A percentile compares a stretch with the other conserved stretches of the same genome.
Conservation (phyloP, 1,140 invertebrate species). For the Diabrotica virgifera region DNA sequence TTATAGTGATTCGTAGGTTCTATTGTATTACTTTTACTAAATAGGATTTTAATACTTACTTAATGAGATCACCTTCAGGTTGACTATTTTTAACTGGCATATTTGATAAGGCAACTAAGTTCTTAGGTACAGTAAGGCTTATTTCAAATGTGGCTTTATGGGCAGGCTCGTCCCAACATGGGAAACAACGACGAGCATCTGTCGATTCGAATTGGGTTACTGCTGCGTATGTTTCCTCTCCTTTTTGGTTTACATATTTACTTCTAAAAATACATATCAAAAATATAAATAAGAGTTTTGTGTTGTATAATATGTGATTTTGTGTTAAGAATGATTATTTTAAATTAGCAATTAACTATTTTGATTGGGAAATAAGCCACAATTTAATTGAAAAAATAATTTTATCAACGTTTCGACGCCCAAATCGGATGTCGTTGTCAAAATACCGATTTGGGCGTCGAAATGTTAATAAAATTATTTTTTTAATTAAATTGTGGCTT, state of each 20-base stretch:
- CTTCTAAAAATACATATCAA: conserved; percentile 54
- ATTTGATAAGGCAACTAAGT: conserved; percentile 85
- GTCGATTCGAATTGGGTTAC: conserved; percentile 94
- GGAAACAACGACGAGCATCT: conserved; percentile 90
- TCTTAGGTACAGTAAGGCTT: conserved; percentile 72
- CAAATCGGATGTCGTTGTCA: too few relatives aligned
- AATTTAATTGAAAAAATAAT: too few relatives aligned
- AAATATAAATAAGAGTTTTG: not conserved
- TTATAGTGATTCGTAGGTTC: too few relatives aligned
- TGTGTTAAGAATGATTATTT: not conserved
- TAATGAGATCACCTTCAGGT: conserved; percentile 12
- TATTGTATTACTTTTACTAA: too few relatives aligned
- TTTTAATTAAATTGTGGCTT: too few relatives aligned
- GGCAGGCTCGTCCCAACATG: conserved; percentile 97
- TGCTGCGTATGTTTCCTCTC: conserved; percentile 78
- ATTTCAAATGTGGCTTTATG: conserved; percentile 95
- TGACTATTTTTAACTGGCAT: conserved; percentile 70
- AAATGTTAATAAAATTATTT: too few relatives aligned
- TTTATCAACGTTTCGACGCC: too few relatives aligned
- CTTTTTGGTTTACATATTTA: conserved; percentile 73
- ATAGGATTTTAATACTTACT: conserved; percentile 6
- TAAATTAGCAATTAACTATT: not conserved
- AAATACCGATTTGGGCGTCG: too few relatives aligned
- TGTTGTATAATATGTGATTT: conserved; percentile 49
- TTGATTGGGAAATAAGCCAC: too few relatives aligned